Percentiles rank a stretch among this genome's conserved stretches.
phyloP scores from a whole-genome alignment of 2,888 invertebrate species.

The Diloba caeruleocephala region DNA sequence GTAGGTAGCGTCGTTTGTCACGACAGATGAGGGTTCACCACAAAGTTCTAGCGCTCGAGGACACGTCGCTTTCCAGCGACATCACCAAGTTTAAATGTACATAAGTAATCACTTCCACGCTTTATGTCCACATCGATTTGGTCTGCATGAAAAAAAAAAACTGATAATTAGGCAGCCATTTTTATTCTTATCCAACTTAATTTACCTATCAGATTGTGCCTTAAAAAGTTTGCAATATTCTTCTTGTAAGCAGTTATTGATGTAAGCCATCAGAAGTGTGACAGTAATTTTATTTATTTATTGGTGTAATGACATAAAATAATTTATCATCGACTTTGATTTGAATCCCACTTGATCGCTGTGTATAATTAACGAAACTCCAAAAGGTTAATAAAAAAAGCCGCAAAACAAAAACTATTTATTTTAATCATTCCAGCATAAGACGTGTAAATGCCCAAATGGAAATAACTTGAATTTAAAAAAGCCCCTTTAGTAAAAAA shows the following conservation, averaged over 20 bases:
- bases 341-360: background rate
- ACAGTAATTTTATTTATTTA: constrained; percentile 2
- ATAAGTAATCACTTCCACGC: constrained; percentile 5
- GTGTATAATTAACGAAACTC: constrained; percentile 7
- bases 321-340: background rate
- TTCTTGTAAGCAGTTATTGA: too few species aligned
- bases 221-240: too few species aligned
- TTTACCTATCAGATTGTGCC: too few species aligned
- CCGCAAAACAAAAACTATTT: constrained; percentile 29
- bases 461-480: constrained; percentile 74
- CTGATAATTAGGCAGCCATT: background rate
- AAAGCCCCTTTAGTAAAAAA: constrained; percentile 77
- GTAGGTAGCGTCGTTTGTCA: constrained; percentile 42
- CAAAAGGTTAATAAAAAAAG: constrained; percentile 3
- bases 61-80: background rate
- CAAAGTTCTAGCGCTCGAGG: constrained; percentile 5
- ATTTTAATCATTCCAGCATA: constrained; percentile 40
- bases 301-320: background rate
- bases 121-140: constrained; percentile 2
- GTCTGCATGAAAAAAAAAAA: background rate
- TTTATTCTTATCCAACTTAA: too few species aligned
- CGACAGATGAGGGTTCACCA: constrained; percentile 43
- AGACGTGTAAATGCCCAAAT: constrained; percentile 57
- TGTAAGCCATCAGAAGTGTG: too few species aligned
- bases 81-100: constrained; percentile 15